Evolutionary conservation across 2,113 vertebrate species (phyloP).

Genomic region (Zapornia atra): DNA sequence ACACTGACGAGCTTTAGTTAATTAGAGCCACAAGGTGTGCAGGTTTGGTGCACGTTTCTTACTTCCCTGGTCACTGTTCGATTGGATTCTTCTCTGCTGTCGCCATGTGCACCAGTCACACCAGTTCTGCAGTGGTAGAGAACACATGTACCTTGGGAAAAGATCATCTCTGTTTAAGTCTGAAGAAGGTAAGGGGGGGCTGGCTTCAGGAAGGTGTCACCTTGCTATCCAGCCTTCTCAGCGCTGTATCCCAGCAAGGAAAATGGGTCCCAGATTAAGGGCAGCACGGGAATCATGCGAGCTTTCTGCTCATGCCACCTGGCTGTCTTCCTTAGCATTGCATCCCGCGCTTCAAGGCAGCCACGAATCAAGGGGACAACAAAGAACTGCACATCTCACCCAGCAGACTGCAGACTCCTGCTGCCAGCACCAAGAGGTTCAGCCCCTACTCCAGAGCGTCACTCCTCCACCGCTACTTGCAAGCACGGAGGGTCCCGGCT

Average conservation of each 20-base stretch:
- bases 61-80: not conserved
- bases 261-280: not conserved
- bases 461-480: rapidly evolving
- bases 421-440: rapidly evolving
- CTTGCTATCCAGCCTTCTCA: not conserved
- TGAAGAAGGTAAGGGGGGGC: not conserved
- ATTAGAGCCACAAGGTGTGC: not conserved
- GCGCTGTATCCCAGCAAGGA: not conserved
- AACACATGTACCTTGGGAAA: not conserved
- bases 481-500: not conserved
- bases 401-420: not conserved
- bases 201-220: not conserved
- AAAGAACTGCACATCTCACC: not conserved
- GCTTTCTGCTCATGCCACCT: not conserved
- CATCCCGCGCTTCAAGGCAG: not conserved
- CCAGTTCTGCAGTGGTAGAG: not conserved
- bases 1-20: not conserved
- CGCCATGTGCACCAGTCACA: not conserved
- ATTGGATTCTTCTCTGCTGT: not conserved
- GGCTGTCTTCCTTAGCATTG: not conserved
- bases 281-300: not conserved
- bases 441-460: not conserved
- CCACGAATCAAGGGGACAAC: not conserved
- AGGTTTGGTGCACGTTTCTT: not conserved
- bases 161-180: not conserved